These are phyloP conservation scores for Hydrotaea diabolus DNA, from an alignment of 2,888 invertebrate species.

Conservation along the genomic window DNA sequence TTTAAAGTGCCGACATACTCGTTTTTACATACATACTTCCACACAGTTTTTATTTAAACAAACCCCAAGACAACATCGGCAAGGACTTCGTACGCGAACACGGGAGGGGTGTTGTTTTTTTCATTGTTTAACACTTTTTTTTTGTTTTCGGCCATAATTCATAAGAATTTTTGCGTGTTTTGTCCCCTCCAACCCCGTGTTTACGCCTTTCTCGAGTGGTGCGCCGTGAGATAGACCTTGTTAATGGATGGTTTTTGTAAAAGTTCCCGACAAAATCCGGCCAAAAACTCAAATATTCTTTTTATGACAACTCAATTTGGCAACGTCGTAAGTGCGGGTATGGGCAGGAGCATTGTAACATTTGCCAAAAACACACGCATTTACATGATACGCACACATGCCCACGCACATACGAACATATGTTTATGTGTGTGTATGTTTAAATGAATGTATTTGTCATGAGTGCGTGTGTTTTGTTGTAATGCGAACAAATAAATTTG, in stretches of 20 bases:
- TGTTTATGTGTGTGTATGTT: neutral
- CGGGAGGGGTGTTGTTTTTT: neutral
- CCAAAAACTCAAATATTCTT: conserved; percentile 48
- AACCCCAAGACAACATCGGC: neutral
- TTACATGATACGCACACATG: neutral
- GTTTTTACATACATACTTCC: too few relatives aligned
- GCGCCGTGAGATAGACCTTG: neutral
- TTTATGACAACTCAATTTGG: conserved; percentile 61
- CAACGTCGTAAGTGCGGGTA: neutral
- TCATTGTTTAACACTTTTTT: neutral
- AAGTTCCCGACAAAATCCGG: conserved; percentile 34
- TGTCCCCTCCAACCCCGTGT: neutral
- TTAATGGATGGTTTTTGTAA: conserved; percentile 8
- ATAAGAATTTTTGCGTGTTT: conserved; percentile 7
- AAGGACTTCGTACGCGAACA: neutral
- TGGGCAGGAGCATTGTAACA: neutral
- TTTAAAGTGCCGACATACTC: conserved; percentile 17
- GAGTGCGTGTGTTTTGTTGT: neutral
- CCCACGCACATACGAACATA: neutral
- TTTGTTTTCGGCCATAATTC: neutral
- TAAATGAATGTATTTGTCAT: neutral
- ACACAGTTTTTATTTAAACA: conserved; percentile 48
- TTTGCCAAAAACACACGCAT: conserved; percentile 1
- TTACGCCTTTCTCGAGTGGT: neutral
- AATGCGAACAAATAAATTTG: conserved; percentile 45